Conservation (phyloP, 1,140 invertebrate species). For the Euschistus heros region DNA sequence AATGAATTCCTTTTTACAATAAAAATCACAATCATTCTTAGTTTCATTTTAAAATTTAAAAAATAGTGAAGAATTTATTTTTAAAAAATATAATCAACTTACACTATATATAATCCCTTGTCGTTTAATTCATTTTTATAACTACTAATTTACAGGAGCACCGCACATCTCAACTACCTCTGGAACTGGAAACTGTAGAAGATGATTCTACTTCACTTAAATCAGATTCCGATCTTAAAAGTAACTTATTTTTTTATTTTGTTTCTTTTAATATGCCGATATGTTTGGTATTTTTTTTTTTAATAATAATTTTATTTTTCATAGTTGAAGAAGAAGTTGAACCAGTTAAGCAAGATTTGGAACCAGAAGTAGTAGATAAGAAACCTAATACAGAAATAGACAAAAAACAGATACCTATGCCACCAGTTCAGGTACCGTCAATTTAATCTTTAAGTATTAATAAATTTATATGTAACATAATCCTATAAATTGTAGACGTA, state of each 20-base stretch:
- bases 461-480: too few species aligned
- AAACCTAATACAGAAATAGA: conserved; percentile 21
- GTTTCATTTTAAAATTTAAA: too few species aligned
- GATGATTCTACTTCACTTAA: conserved; percentile 73
- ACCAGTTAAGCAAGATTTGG: conserved; percentile 37
- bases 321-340: conserved; percentile 36
- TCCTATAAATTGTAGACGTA: too few species aligned
- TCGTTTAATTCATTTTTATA: not conserved
- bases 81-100: not conserved
- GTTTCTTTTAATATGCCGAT: not conserved
- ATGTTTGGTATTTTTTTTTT: not conserved
- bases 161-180: conserved; percentile 65
- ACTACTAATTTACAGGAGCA: conserved; percentile 50
- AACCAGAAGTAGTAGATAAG: conserved; percentile 32
- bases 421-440: not conserved
- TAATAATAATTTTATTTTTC: conserved; percentile 20
- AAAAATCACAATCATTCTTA: too few species aligned
- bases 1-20: too few species aligned
- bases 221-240: conserved; percentile 64
- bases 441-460: too few species aligned
- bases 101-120: not conserved
- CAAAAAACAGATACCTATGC: conserved; percentile 18
- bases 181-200: conserved; percentile 65
- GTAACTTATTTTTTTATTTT: conserved; percentile 37
- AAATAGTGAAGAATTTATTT: not conserved